phyloP scores from a whole-genome alignment of 2,888 invertebrate species.

The Megalurothrips usitatus region DNA sequence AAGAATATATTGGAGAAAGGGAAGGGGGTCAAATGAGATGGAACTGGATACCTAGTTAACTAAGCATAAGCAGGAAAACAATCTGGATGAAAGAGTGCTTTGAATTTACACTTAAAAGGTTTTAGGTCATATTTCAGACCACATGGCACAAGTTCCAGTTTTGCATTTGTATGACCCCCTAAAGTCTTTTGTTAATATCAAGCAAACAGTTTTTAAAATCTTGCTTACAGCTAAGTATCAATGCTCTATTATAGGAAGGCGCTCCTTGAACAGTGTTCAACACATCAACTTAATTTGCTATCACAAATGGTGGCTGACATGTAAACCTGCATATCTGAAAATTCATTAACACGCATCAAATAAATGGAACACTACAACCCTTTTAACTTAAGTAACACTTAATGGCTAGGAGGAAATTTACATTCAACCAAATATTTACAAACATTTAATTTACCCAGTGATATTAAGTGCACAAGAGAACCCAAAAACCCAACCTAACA shows the following conservation, averaged over 20 bases:
- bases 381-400: conserved; percentile 24
- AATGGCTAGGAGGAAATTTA: conserved; percentile 8
- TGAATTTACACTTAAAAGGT: conserved; percentile 9
- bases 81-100: conserved; percentile 24
- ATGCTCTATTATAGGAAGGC: conserved; percentile 26
- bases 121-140: neutral
- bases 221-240: conserved; percentile 23
- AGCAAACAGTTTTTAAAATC: conserved; percentile 23
- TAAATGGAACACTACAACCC: conserved; percentile 24
- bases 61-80: conserved; percentile 20
- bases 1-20: conserved; percentile 25
- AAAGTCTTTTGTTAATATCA: conserved; percentile 26
- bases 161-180: conserved; percentile 22
- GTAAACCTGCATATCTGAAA: conserved; percentile 23
- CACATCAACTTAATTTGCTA: conserved; percentile 26
- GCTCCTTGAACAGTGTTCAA: conserved; percentile 26
- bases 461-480: conserved; percentile 14
- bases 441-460: conserved; percentile 21
- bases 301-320: conserved; percentile 24
- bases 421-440: conserved; percentile 25
- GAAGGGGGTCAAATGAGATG: conserved; percentile 24
- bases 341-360: conserved; percentile 25
- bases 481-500: conserved; percentile 19
- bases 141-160: conserved; percentile 26
- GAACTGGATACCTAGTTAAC: conserved; percentile 17